Conservation (phyloP, 2,888 invertebrate species). For the Patella ulyssiponensis region DNA sequence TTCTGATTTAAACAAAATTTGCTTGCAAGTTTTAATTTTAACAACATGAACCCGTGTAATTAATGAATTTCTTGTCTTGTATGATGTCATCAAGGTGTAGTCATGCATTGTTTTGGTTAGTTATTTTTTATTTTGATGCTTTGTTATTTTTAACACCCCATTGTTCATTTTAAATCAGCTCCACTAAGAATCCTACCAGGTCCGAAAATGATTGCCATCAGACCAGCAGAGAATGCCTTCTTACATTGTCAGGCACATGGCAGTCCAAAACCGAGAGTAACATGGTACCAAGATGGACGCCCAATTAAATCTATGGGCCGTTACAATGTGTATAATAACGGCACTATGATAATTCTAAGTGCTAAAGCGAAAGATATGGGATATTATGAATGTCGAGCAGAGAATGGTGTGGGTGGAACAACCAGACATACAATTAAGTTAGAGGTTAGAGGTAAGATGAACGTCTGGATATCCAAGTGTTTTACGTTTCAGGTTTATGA, state of each 20-base stretch:
- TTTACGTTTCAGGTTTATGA: no score
- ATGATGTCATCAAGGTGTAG: no score
- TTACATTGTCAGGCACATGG: conserved; percentile 66
- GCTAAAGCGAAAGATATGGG: conserved; percentile 83
- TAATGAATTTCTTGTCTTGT: no score
- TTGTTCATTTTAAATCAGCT: conserved; percentile 40
- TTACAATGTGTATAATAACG: conserved; percentile 71
- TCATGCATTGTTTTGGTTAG: no score
- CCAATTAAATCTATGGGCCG: conserved; percentile 39
- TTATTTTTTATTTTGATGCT: no score
- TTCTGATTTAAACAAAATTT: no score
- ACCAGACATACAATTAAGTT: conserved; percentile 79
- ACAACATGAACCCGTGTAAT: no score
- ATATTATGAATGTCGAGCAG: conserved; percentile 86
- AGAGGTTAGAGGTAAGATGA: conserved; percentile 81
- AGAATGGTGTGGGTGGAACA: conserved; percentile 82
- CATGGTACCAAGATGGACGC: conserved; percentile 55
- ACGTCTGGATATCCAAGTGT: no score
- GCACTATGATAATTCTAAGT: conserved; percentile 80
- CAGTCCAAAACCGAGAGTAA: conserved; percentile 55
- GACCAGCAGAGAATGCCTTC: conserved; percentile 57
- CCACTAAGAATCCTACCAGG: conserved; percentile 60
- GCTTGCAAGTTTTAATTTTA: no score
- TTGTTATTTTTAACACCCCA: conserved; percentile 4
- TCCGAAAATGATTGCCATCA: conserved; percentile 55